These are phyloP conservation scores for Alexandromys fortis DNA, from an alignment of 2,113 vertebrate species.

Conservation along the genomic window DNA sequence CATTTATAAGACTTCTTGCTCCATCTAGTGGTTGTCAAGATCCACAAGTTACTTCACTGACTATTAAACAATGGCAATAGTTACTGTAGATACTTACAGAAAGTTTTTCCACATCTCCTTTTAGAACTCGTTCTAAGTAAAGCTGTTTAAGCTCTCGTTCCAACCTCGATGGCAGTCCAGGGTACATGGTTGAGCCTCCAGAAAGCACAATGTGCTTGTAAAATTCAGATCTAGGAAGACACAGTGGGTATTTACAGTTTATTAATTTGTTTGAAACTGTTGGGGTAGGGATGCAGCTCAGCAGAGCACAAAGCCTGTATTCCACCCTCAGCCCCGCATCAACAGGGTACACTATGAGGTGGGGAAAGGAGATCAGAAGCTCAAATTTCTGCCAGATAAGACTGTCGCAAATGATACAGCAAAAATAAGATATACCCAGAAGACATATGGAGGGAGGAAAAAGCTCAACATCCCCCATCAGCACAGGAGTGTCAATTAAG, in stretches of 20 bases:
- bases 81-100: slow-evolving; percentile 89
- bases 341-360: not conserved
- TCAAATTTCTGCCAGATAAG: not conserved
- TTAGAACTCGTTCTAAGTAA: slow-evolving; percentile 97
- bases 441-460: not conserved
- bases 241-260: not conserved
- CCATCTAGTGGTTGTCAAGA: slow-evolving; percentile 84
- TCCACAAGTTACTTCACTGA: not conserved
- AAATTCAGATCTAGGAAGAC: slow-evolving; percentile 92
- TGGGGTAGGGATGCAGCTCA: too few relatives aligned
- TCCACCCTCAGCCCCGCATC: not conserved
- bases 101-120: slow-evolving; percentile 98
- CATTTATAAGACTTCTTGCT: slow-evolving; percentile 69
- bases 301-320: not conserved
- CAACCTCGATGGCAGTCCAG: slow-evolving; percentile 96
- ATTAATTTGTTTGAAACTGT: not conserved
- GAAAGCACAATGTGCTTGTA: slow-evolving; percentile 99
- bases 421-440: not conserved
- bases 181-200: slow-evolving; percentile 99
- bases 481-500: not conserved
- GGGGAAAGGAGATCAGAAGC: not conserved
- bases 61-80: not conserved
- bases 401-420: not conserved
- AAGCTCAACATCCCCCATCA: not conserved
- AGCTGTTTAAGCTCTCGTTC: slow-evolving; percentile 99